Evolutionary conservation across 2,113 vertebrate species (phyloP), one percentile per base, ranked within the genome.

Genomic region (Oreochromis spilurus): DNA sequence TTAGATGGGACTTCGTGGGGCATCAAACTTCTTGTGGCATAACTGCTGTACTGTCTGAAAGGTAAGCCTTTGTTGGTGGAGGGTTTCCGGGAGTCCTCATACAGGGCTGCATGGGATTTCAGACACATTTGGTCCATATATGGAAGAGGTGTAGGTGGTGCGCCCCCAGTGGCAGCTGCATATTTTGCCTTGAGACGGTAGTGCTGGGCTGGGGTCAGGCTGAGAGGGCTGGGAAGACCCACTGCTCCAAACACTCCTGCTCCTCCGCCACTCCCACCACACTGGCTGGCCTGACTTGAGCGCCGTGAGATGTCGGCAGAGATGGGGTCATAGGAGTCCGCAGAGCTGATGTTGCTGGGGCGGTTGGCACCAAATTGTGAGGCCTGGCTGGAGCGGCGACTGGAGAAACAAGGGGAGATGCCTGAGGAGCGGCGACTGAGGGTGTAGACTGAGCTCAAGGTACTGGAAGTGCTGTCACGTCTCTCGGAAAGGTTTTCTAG

Each of bases 171-270:
- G 93, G 98, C 98, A 4, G 97, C 97, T 3, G 97, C 97, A 13
- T 99, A 99, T 92, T 97, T 98, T 40, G 97, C 97, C 92, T 98
- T 98, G 91, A 99, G 97, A 91, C 93, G 95, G 92, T 99, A 98
- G 88, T 98, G 98, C 96, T 99, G 98, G 43, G 97, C 97, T 0
- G 98, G 98, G 6, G 98, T 99, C 89, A 99, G 97, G 94, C 96
- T 97, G 87, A 98, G 97, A 58, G 97, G 94, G 82, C 96, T 94
- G 36, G 83, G 70, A 4, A 84, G 24, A 5, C 86, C 67, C 72
- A 77, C 16, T 14, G 82, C 85, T 43, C 81, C 80, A 2, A 43
- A 82, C 17, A 54, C 24, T 31, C 24, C 89, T n/a, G 7, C 31
- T 38, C 96, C 97, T n/a, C 86, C 70, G 0, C 55, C 48, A 82